These are phyloP conservation scores for Ciconia boyciana DNA, from an alignment of 2,113 vertebrate genomes.

Conservation along the genomic window DNA sequence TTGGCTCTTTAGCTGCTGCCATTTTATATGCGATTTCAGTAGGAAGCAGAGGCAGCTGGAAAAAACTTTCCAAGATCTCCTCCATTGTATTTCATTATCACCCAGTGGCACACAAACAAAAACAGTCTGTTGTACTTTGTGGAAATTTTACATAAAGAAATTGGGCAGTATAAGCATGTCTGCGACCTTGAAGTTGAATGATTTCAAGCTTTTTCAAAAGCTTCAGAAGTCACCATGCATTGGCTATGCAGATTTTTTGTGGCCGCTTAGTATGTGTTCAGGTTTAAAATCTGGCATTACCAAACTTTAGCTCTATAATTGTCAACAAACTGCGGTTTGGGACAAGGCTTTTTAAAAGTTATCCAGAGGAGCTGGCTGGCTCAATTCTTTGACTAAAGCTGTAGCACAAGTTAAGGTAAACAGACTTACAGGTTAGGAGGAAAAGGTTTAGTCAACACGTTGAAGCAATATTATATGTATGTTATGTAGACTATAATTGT, in stretches of 20 bases:
- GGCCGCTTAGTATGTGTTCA: not conserved
- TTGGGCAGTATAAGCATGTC: not conserved
- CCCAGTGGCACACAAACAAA: not conserved
- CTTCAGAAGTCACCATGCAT: fast-evolving
- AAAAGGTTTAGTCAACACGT: not conserved
- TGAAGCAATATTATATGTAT: not conserved
- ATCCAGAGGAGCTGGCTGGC: not conserved
- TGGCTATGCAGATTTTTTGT: not conserved
- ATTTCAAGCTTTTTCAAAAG: not conserved
- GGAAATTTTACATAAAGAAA: not conserved
- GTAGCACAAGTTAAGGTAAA: not conserved
- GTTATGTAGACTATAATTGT: not conserved
- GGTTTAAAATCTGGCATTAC: not conserved
- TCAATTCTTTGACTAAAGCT: not conserved
- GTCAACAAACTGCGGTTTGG: not conserved
- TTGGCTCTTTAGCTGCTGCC: not conserved
- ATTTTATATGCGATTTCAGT: not conserved
- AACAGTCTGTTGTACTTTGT: not conserved
- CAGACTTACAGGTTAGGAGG: not conserved
- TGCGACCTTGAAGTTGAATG: not conserved
- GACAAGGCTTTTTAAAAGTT: not conserved
- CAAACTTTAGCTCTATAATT: not conserved
- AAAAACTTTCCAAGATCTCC: not conserved
- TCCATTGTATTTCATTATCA: not conserved
- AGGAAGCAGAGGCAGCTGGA: not conserved